Evolutionary conservation across 2,113 vertebrate species (phyloP).

Genomic region (Alexandromys fortis): DNA sequence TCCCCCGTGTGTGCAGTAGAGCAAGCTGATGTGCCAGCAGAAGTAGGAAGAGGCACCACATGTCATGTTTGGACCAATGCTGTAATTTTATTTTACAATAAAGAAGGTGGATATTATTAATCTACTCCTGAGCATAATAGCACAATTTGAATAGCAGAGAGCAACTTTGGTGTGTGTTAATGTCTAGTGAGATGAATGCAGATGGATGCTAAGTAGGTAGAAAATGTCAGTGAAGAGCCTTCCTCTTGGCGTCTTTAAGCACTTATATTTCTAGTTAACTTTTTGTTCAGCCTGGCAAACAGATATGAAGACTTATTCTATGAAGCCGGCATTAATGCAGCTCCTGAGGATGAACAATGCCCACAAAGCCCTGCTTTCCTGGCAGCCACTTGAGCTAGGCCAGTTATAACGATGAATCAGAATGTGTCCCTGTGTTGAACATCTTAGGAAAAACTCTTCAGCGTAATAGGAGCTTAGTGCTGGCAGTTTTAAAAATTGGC

Average conservation of each 20-base stretch:
- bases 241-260: constrained; percentile 65
- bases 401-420: constrained; percentile 67
- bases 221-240: constrained; percentile 65
- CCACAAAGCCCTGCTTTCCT: constrained; percentile 61
- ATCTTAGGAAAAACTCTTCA: constrained; percentile 67
- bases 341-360: constrained; percentile 44
- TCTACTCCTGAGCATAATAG: constrained; percentile 64
- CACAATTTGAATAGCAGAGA: constrained; percentile 67
- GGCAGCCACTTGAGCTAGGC: constrained; percentile 68
- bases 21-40: background rate
- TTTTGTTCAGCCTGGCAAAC: constrained; percentile 67
- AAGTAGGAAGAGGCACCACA: constrained; percentile 50
- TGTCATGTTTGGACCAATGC: constrained; percentile 69
- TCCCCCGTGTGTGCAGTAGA: constrained; percentile 17
- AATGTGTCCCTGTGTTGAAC: constrained; percentile 38
- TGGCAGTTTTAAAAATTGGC: constrained; percentile 57
- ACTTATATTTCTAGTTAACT: constrained; percentile 67
- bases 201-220: constrained; percentile 71
- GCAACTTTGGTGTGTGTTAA: constrained; percentile 69
- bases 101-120: constrained; percentile 72
- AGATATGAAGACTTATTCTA: constrained; percentile 62
- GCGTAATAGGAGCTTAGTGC: constrained; percentile 61
- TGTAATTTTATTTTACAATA: constrained; percentile 69
- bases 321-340: constrained; percentile 41
- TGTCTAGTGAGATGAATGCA: constrained; percentile 68